Base-by-base conservation (phyloP, 2,888 invertebrate species). In the Stenodema calcarata region DNA sequence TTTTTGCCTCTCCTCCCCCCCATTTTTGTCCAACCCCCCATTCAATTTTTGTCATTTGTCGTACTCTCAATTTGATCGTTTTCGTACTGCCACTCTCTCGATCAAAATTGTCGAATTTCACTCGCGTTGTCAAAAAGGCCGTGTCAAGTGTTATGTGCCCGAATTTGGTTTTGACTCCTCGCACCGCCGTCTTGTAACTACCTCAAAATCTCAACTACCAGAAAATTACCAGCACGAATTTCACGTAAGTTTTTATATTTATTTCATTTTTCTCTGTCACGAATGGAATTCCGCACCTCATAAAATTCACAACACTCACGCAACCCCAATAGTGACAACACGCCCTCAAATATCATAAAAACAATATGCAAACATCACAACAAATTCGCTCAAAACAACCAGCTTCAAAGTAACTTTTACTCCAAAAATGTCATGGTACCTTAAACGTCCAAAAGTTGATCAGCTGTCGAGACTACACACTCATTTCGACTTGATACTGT, bases 111-210 rank as follows among this genome's bases (percentile, higher is more conserved):
- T 75, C 75, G 30, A 41, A 73, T 27, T 75, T 75, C 18, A 18
- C 35, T 41, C 78, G 78, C 44, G 78, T 44, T 78, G 78, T 78
- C 78, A 41, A 44, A 78, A 76, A 18, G 78, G 12, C 44, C 82
- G 82, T 82, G 82, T 69, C 82, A 82, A 82, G 82, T 82, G 82
- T 69, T 79, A 79, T 82, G 82, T 82, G 82, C 82, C 82, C 82
- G 69, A 82, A 69, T 62, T 82, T 69, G 82, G 82, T 82, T 82
- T 69, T 42, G 69, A 82, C 62, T 82, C 82, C 82, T 82, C 69
- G 82, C 82, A 69, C 82, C 82, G 42, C 54, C 80, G 82, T 82
- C 82, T 82, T 41, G 62, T 82, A 69, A 69, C 69, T 78, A 78
- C 78, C 78, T 78, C 78, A 78, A 28, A 62, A 82, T 69, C 82